Percentiles rank a stretch among this genome's conserved stretches.
These are phyloP conservation scores for Serripes groenlandicus DNA, from an alignment of 2,888 invertebrate genomes.

Conservation along the genomic window DNA sequence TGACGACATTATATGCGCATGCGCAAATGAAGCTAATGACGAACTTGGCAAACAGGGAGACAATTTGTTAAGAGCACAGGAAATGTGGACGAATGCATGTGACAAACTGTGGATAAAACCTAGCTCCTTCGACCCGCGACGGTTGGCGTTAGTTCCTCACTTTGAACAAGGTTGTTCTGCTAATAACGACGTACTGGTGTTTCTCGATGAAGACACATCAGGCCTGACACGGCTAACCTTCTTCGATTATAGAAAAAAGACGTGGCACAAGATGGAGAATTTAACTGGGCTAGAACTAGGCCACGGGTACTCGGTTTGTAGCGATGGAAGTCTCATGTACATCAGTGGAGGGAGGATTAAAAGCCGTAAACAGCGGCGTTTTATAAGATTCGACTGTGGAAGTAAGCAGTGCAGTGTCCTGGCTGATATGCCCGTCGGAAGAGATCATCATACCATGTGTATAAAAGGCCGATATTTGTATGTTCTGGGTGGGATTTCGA, in stretches of 20 bases:
- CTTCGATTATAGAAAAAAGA: conserved; percentile 46
- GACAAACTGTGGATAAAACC: conserved; percentile 36
- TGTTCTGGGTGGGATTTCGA: conserved; percentile 43
- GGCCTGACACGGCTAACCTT: conserved; percentile 38
- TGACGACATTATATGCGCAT: conserved; percentile 28
- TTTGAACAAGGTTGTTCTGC: not conserved
- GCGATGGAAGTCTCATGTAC: conserved; percentile 34
- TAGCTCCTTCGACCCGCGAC: not conserved
- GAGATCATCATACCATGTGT: conserved; percentile 56
- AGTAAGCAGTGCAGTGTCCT: conserved; percentile 24
- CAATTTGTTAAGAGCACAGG: conserved; percentile 1
- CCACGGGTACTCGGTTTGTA: conserved; percentile 50
- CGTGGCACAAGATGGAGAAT: conserved; percentile 39
- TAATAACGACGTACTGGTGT: conserved; percentile 27
- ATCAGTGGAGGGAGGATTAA: conserved; percentile 48
- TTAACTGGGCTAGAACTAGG: conserved; percentile 37
- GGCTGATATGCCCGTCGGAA: conserved; percentile 26
- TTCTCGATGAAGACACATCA: conserved; percentile 42
- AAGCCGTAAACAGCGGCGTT: conserved; percentile 17
- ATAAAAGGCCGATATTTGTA: conserved; percentile 36
- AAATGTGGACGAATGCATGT: conserved; percentile 28
- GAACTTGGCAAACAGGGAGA: not conserved
- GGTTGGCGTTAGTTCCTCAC: not conserved
- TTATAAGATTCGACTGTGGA: conserved; percentile 35
- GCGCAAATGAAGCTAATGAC: conserved; percentile 19